These are phyloP conservation scores for Dicyrtomina minuta DNA, from an alignment of 2,888 invertebrate species.

Conservation along the genomic window DNA sequence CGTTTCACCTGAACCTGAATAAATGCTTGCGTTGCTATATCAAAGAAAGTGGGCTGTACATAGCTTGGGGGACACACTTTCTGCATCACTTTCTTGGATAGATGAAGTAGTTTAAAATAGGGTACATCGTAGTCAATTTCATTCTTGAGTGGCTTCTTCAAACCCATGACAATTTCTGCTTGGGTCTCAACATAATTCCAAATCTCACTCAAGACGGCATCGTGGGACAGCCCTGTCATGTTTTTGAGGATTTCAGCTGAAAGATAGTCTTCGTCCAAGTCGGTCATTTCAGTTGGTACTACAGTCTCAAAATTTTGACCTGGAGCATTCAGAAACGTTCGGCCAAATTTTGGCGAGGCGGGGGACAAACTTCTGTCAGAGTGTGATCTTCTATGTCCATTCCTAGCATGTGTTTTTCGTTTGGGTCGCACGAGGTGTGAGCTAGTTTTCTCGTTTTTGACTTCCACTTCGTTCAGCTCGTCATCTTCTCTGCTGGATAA, in stretches of 20 bases:
- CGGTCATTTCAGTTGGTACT: background rate
- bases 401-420: background rate
- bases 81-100: constrained; percentile 39
- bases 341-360: no score
- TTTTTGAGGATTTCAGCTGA: background rate
- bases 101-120: constrained; percentile 38
- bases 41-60: constrained; percentile 38
- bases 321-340: constrained; percentile 12
- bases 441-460: background rate
- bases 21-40: constrained; percentile 38
- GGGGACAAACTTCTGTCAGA: no score
- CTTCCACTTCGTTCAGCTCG: background rate
- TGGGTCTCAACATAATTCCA: constrained; percentile 23
- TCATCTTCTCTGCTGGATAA: no score
- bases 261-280: constrained; percentile 8
- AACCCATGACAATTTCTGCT: constrained; percentile 5
- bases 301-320: constrained; percentile 6
- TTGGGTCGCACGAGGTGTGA: background rate
- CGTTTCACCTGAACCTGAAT: constrained; percentile 25
- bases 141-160: background rate
- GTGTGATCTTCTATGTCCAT: no score
- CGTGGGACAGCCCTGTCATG: background rate
- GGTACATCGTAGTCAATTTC: constrained; percentile 17
- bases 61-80: constrained; percentile 43
- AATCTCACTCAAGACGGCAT: constrained; percentile 8